Evolutionary conservation across 2,797 vertebrate species (phyloP).

Genomic region (Rhinogobio ventralis): DNA sequence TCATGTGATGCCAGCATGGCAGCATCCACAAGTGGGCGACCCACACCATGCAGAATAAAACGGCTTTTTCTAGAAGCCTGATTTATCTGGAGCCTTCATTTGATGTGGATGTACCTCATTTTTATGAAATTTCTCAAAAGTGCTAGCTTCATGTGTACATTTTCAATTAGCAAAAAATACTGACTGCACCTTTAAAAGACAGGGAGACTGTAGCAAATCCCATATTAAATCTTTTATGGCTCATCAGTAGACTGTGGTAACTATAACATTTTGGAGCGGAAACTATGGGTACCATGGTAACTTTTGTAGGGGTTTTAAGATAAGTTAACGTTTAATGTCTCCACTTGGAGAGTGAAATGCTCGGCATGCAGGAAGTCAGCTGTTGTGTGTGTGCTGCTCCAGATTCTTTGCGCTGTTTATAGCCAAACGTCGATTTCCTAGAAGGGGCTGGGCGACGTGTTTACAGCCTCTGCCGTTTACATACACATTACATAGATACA

Average conservation of each 20-base stretch:
- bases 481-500: background rate
- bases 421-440: conserved; percentile 49
- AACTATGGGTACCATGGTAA: background rate
- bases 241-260: background rate
- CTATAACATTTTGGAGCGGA: background rate
- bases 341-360: background rate
- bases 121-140: no score
- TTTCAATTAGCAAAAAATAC: background rate
- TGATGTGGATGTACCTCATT: background rate
- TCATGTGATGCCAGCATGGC: conserved; percentile 9
- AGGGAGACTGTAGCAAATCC: background rate
- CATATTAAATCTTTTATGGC: background rate
- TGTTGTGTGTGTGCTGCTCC: conserved; percentile 28
- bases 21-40: conserved; percentile 29
- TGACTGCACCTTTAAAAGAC: background rate
- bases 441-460: conserved; percentile 45
- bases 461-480: conserved; percentile 21
- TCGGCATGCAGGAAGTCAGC: conserved; percentile 49
- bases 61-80: conserved; percentile 24
- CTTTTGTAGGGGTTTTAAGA: background rate
- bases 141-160: background rate
- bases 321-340: background rate
- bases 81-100: background rate
- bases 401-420: conserved; percentile 52
- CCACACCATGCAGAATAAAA: background rate